Percentiles rank a stretch among this genome's conserved stretches.
phyloP scores from a whole-genome alignment of 2,888 invertebrate genomes.

The Agriopis aurantiaria region DNA sequence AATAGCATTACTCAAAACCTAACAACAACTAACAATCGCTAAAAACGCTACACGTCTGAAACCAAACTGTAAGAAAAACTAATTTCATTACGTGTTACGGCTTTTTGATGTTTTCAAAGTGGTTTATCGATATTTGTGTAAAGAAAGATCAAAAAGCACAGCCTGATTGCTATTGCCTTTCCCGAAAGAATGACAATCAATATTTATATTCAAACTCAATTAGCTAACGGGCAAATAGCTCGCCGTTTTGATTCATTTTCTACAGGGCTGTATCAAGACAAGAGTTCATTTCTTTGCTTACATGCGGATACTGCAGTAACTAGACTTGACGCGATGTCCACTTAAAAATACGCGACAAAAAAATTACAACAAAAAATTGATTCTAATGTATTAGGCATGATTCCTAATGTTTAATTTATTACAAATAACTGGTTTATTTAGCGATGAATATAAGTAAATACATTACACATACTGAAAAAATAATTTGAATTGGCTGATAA shows the following conservation, averaged over 20 bases:
- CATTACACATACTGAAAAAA: too few species aligned
- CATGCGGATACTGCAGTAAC: too few species aligned
- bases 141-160: constrained; percentile 10
- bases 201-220: constrained; percentile 37
- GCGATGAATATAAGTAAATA: too few species aligned
- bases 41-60: neutral
- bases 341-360: too few species aligned
- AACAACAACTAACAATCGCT: too few species aligned
- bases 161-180: constrained; percentile 22
- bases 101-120: neutral
- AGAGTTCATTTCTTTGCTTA: neutral
- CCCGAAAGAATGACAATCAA: constrained; percentile 24
- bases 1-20: too few species aligned
- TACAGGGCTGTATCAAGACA: constrained; percentile 11
- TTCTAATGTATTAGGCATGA: too few species aligned
- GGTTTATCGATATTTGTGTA: neutral
- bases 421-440: too few species aligned
- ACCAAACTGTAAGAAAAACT: neutral
- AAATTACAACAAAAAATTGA: too few species aligned
- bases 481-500: too few species aligned
- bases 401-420: too few species aligned
- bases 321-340: too few species aligned
- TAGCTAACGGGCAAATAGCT: constrained; percentile 27
- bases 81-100: neutral
- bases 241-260: constrained; percentile 33